Evolutionary conservation across 2,797 vertebrate genomes (phyloP), one percentile per base, ranked within the genome.

Genomic region (Eptatretus atami): DNA sequence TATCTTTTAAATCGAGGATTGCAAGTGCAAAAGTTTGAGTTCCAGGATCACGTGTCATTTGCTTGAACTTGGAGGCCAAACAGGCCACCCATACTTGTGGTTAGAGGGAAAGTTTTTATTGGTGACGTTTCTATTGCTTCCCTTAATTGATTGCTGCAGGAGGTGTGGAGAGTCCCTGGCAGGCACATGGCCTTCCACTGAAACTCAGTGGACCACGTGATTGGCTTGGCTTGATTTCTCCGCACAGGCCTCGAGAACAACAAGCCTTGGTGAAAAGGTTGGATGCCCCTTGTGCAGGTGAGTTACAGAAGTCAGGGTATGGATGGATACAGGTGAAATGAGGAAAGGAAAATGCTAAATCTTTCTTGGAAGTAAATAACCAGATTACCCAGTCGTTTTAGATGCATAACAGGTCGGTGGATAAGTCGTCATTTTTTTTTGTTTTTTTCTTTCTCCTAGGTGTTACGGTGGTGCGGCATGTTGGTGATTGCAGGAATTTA

Each of bases 221-320:
- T 10, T 75, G 78, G 63, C 74, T 83, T 63, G 67, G 70, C 1
- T 73, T 76, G 9, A 75, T 83, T 52, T 77, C 78, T 0, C 10
- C 69, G 2, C 78, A 80, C 67, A 71, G 82, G 14, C 84, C 85
- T 0, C 77, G 77, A 68, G 70, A 53, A 3, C 72, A 71, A 12
- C 63, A 54, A 13, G 53, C 55, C 0, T 74, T 78, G 9, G 65
- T 70, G 67, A 69, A 73, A 65, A 79, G 82, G 19, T 71, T 96
- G 24, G 10, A 66, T 0, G 66, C 68, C 0, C 74, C 78, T 0
- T 74, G 76, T 1, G 71, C 80, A 65, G 86, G 88, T 90, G 67
- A 13, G 64, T 31, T 24, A 8, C 6, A 44, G 31, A 44, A 44
- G 31, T 44, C 31, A 44, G 31, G 31, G 31, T 44, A 44, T 44